phyloP scores from a whole-genome alignment of 2,113 vertebrate species.

The Etia nguti region DNA sequence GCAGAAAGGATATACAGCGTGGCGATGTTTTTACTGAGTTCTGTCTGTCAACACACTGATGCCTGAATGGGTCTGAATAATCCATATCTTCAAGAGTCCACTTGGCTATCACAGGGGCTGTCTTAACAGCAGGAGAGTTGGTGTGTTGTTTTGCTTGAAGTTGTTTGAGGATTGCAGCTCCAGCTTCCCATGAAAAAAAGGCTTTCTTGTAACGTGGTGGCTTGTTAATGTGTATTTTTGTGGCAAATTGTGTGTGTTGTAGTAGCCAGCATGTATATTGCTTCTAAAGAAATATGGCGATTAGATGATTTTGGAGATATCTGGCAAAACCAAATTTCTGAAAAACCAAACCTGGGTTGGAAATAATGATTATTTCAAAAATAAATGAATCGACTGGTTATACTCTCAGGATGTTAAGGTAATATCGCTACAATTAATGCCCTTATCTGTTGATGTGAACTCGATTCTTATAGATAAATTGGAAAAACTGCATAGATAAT shows the following conservation, averaged over 20 bases:
- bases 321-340: background rate
- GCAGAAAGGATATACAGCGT: background rate
- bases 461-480: fast-evolving
- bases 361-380: background rate
- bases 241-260: background rate
- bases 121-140: background rate
- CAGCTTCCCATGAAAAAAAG: background rate
- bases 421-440: background rate
- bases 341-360: too few relatives aligned
- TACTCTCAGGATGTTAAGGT: background rate
- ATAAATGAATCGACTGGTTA: fast-evolving
- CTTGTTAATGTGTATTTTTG: background rate
- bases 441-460: background rate
- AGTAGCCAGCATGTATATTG: background rate
- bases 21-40: background rate
- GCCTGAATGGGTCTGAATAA: constrained; percentile 2
- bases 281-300: background rate
- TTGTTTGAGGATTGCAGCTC: background rate
- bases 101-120: background rate
- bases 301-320: background rate
- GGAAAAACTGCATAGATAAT: background rate
- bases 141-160: constrained; percentile 3
- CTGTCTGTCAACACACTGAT: constrained; percentile 2
- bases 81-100: background rate
- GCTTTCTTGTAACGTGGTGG: background rate